These are phyloP conservation scores for Triplophysa yarkandensis DNA, from an alignment of 2,797 vertebrate species.

Conservation along the genomic window DNA sequence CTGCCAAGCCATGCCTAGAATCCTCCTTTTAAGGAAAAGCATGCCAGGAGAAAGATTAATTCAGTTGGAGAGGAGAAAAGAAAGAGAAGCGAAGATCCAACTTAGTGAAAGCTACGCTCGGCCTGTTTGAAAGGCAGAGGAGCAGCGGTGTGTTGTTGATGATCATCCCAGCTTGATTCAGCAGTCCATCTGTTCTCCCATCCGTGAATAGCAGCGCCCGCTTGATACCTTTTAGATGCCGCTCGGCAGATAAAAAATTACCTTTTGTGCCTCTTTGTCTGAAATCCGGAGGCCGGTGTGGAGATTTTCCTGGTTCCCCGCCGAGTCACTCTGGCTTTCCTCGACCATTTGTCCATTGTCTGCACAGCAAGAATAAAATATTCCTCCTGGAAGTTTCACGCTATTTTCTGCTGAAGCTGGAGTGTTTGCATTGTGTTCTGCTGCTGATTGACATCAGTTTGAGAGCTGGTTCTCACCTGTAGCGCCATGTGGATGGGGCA, in stretches of 20 bases:
- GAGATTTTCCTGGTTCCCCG: conserved; percentile 36
- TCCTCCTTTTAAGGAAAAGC: conserved; percentile 44
- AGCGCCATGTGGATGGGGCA: neutral
- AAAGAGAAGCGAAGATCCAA: conserved; percentile 34
- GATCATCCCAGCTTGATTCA: conserved; percentile 53
- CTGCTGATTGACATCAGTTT: conserved; percentile 39
- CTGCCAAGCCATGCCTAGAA: conserved; percentile 48
- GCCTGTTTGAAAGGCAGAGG: conserved; percentile 54
- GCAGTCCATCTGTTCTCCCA: conserved; percentile 43
- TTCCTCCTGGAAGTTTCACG: conserved; percentile 38
- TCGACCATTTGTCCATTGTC: conserved; percentile 41
- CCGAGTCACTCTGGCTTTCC: conserved; percentile 41
- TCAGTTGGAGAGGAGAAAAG: conserved; percentile 25
- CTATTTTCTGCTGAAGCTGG: conserved; percentile 22
- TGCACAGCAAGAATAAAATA: conserved; percentile 44
- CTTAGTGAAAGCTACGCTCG: conserved; percentile 49
- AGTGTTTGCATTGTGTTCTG: conserved; percentile 31
- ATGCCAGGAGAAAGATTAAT: conserved; percentile 21
- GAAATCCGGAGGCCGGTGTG: conserved; percentile 46
- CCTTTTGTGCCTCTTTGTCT: conserved; percentile 46
- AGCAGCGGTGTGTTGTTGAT: conserved; percentile 57
- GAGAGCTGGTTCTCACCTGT: conserved; percentile 1
- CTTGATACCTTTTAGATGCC: conserved; percentile 45
- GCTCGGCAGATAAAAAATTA: conserved; percentile 41
- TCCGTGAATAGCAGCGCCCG: conserved; percentile 42